Evolutionary conservation across 1,140 invertebrate genomes (phyloP).

Genomic region (Triops longicaudatus): DNA sequence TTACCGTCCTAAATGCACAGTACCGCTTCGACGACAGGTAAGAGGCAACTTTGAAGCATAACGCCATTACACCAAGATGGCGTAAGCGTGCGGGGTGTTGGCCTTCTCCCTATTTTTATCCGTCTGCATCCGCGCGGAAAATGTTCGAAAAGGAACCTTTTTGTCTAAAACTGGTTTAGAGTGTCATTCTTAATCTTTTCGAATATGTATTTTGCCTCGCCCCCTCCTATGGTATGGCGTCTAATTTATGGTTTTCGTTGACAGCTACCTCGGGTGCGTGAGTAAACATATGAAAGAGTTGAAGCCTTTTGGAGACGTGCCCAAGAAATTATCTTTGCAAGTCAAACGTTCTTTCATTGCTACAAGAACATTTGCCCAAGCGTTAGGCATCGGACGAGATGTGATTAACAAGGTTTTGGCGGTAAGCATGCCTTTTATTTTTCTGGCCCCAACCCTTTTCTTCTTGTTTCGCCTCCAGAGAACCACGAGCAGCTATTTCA

Average conservation of each 20-base stretch:
- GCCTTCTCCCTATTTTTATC: too few species aligned
- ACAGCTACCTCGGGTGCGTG: conserved; percentile 72
- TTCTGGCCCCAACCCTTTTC: background rate
- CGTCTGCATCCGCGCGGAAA: too few species aligned
- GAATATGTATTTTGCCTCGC: conserved; percentile 28
- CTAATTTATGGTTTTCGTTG: conserved; percentile 25
- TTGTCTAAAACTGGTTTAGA: conserved; percentile 16
- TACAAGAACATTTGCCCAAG: conserved; percentile 83
- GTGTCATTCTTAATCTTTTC: background rate
- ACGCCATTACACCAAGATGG: too few species aligned
- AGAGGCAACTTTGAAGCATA: background rate
- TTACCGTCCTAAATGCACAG: conserved; percentile 82
- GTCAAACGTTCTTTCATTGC: conserved; percentile 88
- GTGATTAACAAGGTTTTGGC: conserved; percentile 71
- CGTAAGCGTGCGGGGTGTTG: too few species aligned
- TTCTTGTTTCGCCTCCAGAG: background rate
- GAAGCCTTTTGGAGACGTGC: conserved; percentile 89
- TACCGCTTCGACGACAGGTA: conserved; percentile 79
- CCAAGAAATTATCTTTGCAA: conserved; percentile 76
- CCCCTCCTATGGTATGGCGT: background rate
- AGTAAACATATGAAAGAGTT: conserved; percentile 83
- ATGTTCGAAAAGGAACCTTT: too few species aligned
- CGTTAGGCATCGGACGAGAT: conserved; percentile 69
- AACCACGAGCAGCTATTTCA: conserved; percentile 9
- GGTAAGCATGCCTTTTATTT: conserved; percentile 46